Evolutionary conservation across 2,888 invertebrate species (phyloP).

Genomic region (Mactromeris polynyma): DNA sequence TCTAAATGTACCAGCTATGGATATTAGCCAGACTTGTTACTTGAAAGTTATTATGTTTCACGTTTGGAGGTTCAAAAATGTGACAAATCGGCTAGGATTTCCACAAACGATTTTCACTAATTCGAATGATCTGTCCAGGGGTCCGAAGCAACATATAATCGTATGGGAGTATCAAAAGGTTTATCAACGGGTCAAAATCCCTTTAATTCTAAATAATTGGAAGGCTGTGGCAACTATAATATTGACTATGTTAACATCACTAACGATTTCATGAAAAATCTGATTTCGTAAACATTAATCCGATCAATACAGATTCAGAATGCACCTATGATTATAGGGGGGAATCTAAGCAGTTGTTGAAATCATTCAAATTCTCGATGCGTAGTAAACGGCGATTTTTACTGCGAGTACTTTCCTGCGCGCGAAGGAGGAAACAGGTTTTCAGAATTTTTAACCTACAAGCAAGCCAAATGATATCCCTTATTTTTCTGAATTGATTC

Average conservation of each 20-base stretch:
- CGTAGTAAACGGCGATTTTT: background rate
- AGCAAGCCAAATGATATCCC: too few species aligned
- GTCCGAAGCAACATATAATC: constrained; percentile 52
- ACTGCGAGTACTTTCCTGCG: background rate
- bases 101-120: constrained; percentile 45
- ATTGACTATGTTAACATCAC: constrained; percentile 39
- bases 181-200: constrained; percentile 44
- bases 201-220: constrained; percentile 51
- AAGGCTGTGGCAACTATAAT: constrained; percentile 41
- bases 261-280: constrained; percentile 50
- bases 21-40: constrained; percentile 36
- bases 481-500: too few species aligned
- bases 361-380: background rate
- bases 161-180: constrained; percentile 48
- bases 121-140: constrained; percentile 43
- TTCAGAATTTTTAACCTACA: too few species aligned
- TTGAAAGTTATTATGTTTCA: constrained; percentile 33
- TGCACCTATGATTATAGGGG: background rate
- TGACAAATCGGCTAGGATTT: constrained; percentile 53
- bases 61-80: constrained; percentile 40
- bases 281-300: constrained; percentile 44
- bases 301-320: constrained; percentile 14
- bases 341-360: background rate
- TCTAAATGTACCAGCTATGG: constrained; percentile 2
- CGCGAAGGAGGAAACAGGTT: background rate